Evolutionary conservation across 2,888 invertebrate species (phyloP), one percentile per base, ranked within the genome.

Genomic region (Andricus curvator): DNA sequence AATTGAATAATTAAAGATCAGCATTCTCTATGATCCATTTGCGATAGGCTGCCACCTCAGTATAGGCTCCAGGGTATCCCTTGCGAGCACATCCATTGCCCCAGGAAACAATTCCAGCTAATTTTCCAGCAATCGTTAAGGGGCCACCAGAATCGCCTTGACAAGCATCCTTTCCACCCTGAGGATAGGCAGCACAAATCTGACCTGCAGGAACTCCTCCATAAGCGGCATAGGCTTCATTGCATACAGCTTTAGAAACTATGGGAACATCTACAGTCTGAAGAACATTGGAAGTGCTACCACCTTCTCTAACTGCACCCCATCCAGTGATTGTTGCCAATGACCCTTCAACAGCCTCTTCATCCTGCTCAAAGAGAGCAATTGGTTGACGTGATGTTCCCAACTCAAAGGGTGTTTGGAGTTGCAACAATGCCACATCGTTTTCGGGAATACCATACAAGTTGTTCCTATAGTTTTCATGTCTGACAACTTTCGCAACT

Each of bases 151-250:
- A 94, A 84, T 94, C 94, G 81, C 94, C 94, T 93, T 94, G 86
- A 67, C 87, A 88, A 37, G 86, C 80, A 81, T 88, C 88, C 41
- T 81, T 94, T 22, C 95, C 95, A 15, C 95, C 95, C 95, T 83
- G 93, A 6, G 93, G 91, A 1, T 90, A 90, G 0, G 95, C 95
- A 15, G 95, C 95, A 86, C 95, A 95, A 9, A 95, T 94, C 5
- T 92, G 93, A 0, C 93, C 93, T 2, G 91, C 89, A 3, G 89
- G 88, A 25, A 83, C 11, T 9, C 17, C 85, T 3, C 51, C 56
- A 17, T 62, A 51, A n/a, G 51, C 44, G 3, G 6, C 4, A 22
- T 95, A 95, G 1, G 94, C 94, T 0, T 91, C 88, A 5, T 89
- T 90, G 87, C 95, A 95, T 0, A 89, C 79, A 1, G 91, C 84